Evolutionary conservation across 2,797 vertebrate species (phyloP), one percentile per base, ranked within the genome.

Genomic region (Cercopithecus mitis): DNA sequence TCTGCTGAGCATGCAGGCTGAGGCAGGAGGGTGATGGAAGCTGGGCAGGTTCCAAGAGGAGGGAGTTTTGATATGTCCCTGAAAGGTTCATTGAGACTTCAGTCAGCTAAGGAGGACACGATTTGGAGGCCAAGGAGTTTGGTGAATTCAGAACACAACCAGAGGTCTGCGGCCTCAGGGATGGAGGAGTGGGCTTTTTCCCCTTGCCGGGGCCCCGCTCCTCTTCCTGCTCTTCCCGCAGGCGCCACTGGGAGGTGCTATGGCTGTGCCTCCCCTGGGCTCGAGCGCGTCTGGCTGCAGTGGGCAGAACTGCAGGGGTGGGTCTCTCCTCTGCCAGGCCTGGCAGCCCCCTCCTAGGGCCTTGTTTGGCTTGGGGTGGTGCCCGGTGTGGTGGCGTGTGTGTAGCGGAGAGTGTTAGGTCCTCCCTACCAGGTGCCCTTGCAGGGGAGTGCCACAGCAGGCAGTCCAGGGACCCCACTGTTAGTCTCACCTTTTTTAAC

Each of bases 181-280:
- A 45, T 25, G 72, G 75, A 30, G 36, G 22, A 22, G 19, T 58
- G 13, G 17, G 36, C 20, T 20, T 75, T 20, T 75, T 72, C 73
- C 10, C 41, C 36, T 72, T 14, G 3, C 45, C 0, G 0, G 13
- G 15, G 4, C 9, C 39, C 25, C 5, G 61, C 52, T 45, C 41
- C 41, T 24, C 36, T 83, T 36, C 76, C 0, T 76, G 82, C 27
- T 50, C 22, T 93, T 85, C 82, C 43, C 0, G 1, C 0, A 20
- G 12, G 0, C 0, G 3, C 94, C 97, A 84, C 95, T 33, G 5
- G 96, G 90, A 27, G 93, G 93, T 64, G n/a, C 88, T 73, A 0
- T 11, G 43, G 81, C 41, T 33, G 61, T 87, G 2, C 3, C 1
- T 1, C 15, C 25, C 0, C 33, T 3, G 8, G 43, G 39, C 39